Conservation (phyloP, 1,140 invertebrate genomes). For the Leptinotarsa lineolata region DNA sequence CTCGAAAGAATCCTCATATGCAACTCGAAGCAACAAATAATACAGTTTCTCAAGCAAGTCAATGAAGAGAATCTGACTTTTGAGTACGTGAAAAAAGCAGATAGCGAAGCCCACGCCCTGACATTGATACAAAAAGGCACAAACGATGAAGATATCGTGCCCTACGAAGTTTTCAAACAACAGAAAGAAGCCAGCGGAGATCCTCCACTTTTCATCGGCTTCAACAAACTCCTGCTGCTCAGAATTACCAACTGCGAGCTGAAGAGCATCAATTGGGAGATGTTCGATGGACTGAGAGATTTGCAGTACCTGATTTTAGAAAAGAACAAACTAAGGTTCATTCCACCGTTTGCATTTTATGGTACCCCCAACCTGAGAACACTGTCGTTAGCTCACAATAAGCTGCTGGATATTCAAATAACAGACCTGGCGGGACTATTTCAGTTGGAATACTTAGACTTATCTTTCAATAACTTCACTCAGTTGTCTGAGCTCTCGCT, state of each 20-base stretch:
- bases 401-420: slow-evolving; percentile 66
- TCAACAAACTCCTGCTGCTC: slow-evolving; percentile 62
- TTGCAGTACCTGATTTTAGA: slow-evolving; percentile 67
- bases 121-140: slow-evolving; percentile 49
- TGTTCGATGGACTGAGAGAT: slow-evolving; percentile 67
- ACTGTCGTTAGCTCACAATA: slow-evolving; percentile 68
- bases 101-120: slow-evolving; percentile 45
- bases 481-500: slow-evolving; percentile 72
- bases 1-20: slow-evolving; percentile 56
- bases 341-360: slow-evolving; percentile 72
- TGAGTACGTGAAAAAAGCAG: slow-evolving; percentile 50
- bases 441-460: slow-evolving; percentile 66
- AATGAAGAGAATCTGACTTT: slow-evolving; percentile 50
- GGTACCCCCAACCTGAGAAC: slow-evolving; percentile 66
- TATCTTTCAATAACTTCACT: slow-evolving; percentile 68
- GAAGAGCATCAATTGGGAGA: slow-evolving; percentile 68
- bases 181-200: slow-evolving; percentile 60
- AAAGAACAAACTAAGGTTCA: slow-evolving; percentile 65
- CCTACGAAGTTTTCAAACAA: slow-evolving; percentile 63
- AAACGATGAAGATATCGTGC: slow-evolving; percentile 64
- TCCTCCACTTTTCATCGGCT: slow-evolving; percentile 62
- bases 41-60: slow-evolving; percentile 46
- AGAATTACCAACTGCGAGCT: slow-evolving; percentile 65
- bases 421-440: slow-evolving; percentile 69
- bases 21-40: slow-evolving; percentile 51